Evolutionary conservation across 2,888 invertebrate species (phyloP).

Genomic region (Cerceris ruficornis): DNA sequence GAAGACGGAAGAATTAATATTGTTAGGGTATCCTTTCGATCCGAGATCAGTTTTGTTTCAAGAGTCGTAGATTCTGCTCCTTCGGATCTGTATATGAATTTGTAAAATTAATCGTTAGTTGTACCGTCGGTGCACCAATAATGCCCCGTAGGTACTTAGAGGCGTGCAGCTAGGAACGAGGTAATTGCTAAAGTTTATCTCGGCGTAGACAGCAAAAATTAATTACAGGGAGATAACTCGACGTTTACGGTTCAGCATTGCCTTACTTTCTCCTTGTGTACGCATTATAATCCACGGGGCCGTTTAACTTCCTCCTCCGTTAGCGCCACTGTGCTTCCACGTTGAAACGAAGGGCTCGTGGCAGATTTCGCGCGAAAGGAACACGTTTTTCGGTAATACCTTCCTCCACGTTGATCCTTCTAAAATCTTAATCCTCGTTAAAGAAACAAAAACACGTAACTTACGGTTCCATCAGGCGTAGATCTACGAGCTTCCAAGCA

Average conservation of each 20-base stretch:
- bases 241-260: constrained; percentile 53
- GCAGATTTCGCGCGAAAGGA: background rate
- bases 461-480: too few relatives aligned
- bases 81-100: constrained; percentile 34
- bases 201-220: constrained; percentile 64
- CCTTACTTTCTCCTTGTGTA: constrained; percentile 47
- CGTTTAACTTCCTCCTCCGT: constrained; percentile 2
- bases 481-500: too few relatives aligned
- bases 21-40: constrained; percentile 10
- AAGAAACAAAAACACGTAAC: too few relatives aligned
- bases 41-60: background rate
- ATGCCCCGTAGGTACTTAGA: constrained; percentile 23
- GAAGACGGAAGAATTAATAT: background rate
- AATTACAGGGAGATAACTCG: constrained; percentile 59
- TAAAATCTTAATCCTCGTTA: too few relatives aligned
- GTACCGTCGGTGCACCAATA: constrained; percentile 40
- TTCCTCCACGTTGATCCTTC: background rate
- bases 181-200: constrained; percentile 68
- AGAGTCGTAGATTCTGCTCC: background rate
- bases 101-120: constrained; percentile 52
- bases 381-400: constrained; percentile 1
- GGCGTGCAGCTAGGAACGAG: constrained; percentile 41
- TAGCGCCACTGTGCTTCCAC: too few relatives aligned
- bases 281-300: constrained; percentile 37
- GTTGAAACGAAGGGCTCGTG: too few relatives aligned